A percentile compares a stretch with the other conserved stretches of the same genome.
These are phyloP conservation scores for Sisyra nigra DNA, from an alignment of 2,888 invertebrate species.

Conservation along the genomic window DNA sequence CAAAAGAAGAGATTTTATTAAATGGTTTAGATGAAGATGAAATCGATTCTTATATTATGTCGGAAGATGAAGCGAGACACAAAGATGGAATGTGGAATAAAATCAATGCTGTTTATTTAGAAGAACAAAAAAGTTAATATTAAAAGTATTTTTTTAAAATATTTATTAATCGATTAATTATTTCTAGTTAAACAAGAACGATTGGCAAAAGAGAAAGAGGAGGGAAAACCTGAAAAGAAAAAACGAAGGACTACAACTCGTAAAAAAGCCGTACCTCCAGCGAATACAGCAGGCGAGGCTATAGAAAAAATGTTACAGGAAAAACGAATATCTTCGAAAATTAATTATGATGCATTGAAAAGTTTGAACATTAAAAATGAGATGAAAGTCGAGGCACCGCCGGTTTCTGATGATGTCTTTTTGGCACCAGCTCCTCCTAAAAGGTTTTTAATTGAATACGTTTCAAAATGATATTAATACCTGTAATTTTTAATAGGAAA, in stretches of 20 bases:
- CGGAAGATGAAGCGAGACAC: slow-evolving; percentile 58
- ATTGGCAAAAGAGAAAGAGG: slow-evolving; percentile 63
- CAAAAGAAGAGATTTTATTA: slow-evolving; percentile 31
- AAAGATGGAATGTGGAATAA: slow-evolving; percentile 81
- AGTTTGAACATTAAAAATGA: slow-evolving; percentile 40
- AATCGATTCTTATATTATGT: slow-evolving; percentile 71
- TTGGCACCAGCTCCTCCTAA: slow-evolving; percentile 4
- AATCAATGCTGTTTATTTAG: slow-evolving; percentile 73
- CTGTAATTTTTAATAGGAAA: too few species aligned
- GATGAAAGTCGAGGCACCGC: slow-evolving; percentile 19
- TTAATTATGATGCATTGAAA: slow-evolving; percentile 92
- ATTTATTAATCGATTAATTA: slow-evolving; percentile 4
- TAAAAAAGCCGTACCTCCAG: slow-evolving; percentile 43
- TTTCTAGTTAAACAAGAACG: slow-evolving; percentile 63
- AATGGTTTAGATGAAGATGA: slow-evolving; percentile 79
- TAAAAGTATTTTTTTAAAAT: not conserved
- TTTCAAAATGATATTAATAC: not conserved
- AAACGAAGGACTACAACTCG: slow-evolving; percentile 46
- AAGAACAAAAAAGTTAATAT: slow-evolving; percentile 55
- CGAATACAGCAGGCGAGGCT: slow-evolving; percentile 67
- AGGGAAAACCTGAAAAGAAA: slow-evolving; percentile 69
- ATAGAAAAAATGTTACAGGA: slow-evolving; percentile 93
- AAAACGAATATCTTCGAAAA: slow-evolving; percentile 90
- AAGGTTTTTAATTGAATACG: not conserved
- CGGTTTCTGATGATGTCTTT: slow-evolving; percentile 9